Percentiles rank a stretch among this genome's conserved stretches.
Conservation (phyloP, 2,113 vertebrate species). For the Rhea pennata region DNA sequence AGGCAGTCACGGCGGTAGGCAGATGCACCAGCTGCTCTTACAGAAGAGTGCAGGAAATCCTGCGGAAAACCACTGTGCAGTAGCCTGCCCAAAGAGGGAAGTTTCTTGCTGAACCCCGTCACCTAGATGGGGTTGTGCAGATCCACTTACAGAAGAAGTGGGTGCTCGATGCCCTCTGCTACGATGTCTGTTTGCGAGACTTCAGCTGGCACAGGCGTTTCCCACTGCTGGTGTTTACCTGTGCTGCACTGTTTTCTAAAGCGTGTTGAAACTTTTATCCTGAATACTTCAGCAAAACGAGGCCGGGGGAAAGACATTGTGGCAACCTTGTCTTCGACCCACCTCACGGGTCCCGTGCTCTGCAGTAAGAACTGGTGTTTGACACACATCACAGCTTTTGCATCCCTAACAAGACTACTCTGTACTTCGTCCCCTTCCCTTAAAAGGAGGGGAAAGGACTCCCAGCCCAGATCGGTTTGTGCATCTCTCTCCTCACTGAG, state of each 20-base stretch:
- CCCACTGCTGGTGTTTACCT: not conserved
- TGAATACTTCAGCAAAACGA: not conserved
- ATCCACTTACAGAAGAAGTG: not conserved
- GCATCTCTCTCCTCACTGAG: not conserved
- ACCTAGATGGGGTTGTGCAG: not conserved
- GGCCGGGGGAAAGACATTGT: not conserved
- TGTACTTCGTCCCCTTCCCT: not conserved
- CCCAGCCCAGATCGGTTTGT: rapidly evolving
- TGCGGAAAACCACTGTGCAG: not conserved
- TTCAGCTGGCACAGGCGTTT: not conserved
- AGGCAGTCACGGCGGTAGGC: rapidly evolving
- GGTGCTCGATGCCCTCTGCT: not conserved
- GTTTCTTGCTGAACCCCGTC: not conserved
- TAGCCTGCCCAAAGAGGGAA: not conserved
- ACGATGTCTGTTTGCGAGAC: not conserved
- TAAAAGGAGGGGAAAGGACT: not conserved
- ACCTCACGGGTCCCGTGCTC: not conserved
- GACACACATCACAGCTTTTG: not conserved
- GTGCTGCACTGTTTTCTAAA: not conserved
- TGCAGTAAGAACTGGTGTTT: not conserved
- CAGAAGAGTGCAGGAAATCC: not conserved
- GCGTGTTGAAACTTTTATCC: not conserved
- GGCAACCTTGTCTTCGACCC: not conserved
- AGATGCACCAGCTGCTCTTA: not conserved
- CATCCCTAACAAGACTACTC: not conserved